phyloP scores from a whole-genome alignment of 2,888 invertebrate genomes.

The Synanthedon vespiformis region DNA sequence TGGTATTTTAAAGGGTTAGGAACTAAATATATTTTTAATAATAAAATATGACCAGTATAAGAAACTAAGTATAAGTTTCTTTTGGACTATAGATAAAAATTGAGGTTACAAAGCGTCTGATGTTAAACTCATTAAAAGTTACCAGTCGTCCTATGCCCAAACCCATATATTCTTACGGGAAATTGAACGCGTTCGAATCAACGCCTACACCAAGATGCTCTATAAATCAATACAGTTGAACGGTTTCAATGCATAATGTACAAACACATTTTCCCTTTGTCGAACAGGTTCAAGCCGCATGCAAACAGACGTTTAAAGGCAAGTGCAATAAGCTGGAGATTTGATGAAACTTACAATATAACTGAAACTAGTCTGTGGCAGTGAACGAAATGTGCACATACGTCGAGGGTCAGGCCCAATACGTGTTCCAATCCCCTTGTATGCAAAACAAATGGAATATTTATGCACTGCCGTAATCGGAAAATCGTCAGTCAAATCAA shows the following conservation, averaged over 20 bases:
- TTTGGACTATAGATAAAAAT: no score
- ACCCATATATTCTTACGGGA: conserved; percentile 6
- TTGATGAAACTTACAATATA: not conserved
- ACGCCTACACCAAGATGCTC: conserved; percentile 36
- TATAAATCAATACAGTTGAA: conserved; percentile 50
- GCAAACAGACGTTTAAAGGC: conserved; percentile 5
- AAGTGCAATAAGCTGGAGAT: not conserved
- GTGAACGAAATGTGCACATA: conserved; percentile 6
- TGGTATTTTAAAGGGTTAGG: no score
- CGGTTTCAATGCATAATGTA: conserved; percentile 34
- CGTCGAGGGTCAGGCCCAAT: conserved; percentile 23
- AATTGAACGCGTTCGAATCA: conserved; percentile 26
- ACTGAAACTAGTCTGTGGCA: conserved; percentile 10
- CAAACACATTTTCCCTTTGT: conserved; percentile 10
- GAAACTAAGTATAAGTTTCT: no score
- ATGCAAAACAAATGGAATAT: conserved; percentile 51
- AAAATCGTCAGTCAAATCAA: conserved; percentile 49
- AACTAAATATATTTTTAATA: no score
- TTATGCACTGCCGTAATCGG: conserved; percentile 45
- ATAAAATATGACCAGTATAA: no score
- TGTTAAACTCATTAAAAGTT: no score
- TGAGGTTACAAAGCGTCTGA: no score
- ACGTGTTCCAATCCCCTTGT: conserved; percentile 30
- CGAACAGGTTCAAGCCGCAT: conserved; percentile 8
- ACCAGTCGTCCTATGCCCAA: conserved; percentile 11